Evolutionary conservation across 2,888 invertebrate species (phyloP), one percentile per base, ranked within the genome.

Genomic region (Diplolepis rosae): DNA sequence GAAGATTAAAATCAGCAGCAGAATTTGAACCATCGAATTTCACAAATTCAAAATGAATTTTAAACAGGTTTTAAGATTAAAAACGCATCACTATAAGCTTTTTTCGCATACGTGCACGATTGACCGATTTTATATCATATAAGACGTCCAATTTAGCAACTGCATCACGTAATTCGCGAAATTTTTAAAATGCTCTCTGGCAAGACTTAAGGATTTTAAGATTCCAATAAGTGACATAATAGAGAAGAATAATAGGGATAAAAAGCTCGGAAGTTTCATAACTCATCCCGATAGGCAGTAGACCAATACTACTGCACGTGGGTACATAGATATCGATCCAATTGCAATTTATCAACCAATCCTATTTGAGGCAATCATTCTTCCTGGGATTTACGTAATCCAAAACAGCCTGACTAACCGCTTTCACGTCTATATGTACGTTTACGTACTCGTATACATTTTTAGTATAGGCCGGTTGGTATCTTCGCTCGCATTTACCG

Each of bases 311-410:
- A 30, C 28, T 9, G n/a, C n/a, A 28, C n/a, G 27, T 6, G n/a
- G 15, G 13, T n/a, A n/a, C n/a, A 22, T 30, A 35, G 35, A 68
- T 77, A 72, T 75, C 68, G 73, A 82, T 80, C 68, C 71, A 73
- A 70, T 79, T 77, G 72, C 69, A 75, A 32, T 73, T 68, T 66
- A 72, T 77, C 74, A 77, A 76, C 77, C 71, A 76, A 76, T 77
- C 74, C 72, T 32, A 75, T 79, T 77, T 56, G 70, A 66, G 35
- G 69, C 72, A 76, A 81, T 81, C 79, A 79, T 76, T 82, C 84
- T 83, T 82, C 83, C 83, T 82, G 82, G 77, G 78, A 79, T 85
- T 48, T 87, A 85, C 80, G 80, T 85, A 86, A 87, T 78, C 51
- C 74, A 50, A 67, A 65, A 71, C 78, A 82, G 82, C 84, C 76